These are phyloP conservation scores for Tichodroma muraria DNA, from an alignment of 2,113 vertebrate genomes.

Conservation along the genomic window DNA sequence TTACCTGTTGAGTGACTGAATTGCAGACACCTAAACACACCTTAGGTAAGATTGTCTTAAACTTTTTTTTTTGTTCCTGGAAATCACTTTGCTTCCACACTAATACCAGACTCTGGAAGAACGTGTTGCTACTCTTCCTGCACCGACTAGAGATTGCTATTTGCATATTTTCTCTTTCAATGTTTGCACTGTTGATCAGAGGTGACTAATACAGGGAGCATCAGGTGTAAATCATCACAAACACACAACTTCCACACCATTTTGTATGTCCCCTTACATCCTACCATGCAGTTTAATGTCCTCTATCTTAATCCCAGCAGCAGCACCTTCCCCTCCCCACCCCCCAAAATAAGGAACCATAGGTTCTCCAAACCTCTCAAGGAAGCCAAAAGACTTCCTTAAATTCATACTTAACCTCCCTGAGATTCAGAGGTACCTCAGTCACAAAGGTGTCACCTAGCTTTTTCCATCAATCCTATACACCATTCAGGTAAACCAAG, in stretches of 20 bases:
- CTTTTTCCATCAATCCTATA: not conserved
- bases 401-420: not conserved
- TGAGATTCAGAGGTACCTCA: not conserved
- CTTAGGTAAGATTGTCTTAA: not conserved
- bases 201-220: not conserved
- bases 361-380: not conserved
- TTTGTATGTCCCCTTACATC: not conserved
- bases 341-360: not conserved
- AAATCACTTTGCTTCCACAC: not conserved
- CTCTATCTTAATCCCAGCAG: not conserved
- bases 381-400: not conserved
- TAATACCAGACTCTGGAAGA: not conserved
- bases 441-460: not conserved
- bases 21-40: not conserved
- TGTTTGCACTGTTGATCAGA: not conserved
- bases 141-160: not conserved
- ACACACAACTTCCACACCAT: not conserved
- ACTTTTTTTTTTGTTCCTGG: not conserved
- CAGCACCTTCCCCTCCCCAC: not conserved
- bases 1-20: not conserved
- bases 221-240: not conserved
- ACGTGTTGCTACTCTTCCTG: not conserved
- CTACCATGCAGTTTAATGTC: accelerated
- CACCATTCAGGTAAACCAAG: not conserved
- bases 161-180: not conserved